These are phyloP conservation scores for Eupithecia dodoneata DNA, from an alignment of 2,888 invertebrate genomes.

Conservation along the genomic window DNA sequence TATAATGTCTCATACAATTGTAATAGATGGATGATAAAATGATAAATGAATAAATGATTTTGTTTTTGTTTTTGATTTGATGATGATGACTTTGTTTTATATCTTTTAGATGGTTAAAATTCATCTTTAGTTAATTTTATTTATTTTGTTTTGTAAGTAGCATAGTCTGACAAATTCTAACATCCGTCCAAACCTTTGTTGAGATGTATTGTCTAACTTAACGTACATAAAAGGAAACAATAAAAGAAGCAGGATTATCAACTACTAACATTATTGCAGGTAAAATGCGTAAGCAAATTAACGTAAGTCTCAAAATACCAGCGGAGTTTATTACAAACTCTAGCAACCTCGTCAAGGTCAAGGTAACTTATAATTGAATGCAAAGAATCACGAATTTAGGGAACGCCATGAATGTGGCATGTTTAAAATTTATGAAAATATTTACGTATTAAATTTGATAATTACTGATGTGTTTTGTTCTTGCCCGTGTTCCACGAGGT, in stretches of 20 bases:
- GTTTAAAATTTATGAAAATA: background rate
- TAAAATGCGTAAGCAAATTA: background rate
- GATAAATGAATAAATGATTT: too few species aligned
- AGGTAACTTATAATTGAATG: background rate
- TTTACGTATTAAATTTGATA: background rate
- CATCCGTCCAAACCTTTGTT: too few species aligned
- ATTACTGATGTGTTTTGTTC: background rate
- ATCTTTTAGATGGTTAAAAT: too few species aligned
- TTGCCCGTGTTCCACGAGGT: background rate
- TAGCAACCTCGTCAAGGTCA: background rate
- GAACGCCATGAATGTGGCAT: background rate
- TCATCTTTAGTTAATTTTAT: too few species aligned
- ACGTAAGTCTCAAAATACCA: conserved; percentile 1
- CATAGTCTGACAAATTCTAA: too few species aligned
- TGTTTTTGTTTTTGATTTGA: too few species aligned
- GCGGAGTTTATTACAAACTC: background rate
- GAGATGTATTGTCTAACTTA: background rate
- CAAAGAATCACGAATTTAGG: conserved; percentile 1
- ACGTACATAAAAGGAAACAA: background rate
- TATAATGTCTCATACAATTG: too few species aligned
- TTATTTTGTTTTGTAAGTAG: too few species aligned
- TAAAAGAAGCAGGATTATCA: background rate
- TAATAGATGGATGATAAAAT: too few species aligned
- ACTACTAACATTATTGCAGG: background rate
- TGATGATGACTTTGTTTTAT: too few species aligned